Conservation (phyloP, 2,888 invertebrate species). For the Anthoptus insignis region DNA sequence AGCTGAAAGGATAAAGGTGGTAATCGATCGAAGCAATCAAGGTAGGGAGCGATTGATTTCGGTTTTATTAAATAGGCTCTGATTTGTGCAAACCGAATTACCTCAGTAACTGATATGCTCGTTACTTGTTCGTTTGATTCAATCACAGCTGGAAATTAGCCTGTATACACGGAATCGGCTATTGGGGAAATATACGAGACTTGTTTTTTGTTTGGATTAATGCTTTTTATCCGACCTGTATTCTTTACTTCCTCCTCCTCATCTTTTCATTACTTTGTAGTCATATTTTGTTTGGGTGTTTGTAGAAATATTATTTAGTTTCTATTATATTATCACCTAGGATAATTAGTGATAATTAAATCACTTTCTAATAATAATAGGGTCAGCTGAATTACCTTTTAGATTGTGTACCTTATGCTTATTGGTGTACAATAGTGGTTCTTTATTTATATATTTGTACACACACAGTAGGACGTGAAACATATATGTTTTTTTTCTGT, state of each 20-base stretch:
- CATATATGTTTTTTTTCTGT: no score
- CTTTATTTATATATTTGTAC: no score
- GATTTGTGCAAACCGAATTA: constrained; percentile 69
- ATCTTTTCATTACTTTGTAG: no score
- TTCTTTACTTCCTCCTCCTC: no score
- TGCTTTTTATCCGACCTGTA: not conserved
- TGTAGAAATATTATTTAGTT: no score
- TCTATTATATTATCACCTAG: no score
- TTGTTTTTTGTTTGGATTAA: not conserved
- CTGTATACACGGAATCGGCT: constrained; percentile 24
- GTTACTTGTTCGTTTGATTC: constrained; percentile 51
- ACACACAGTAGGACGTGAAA: no score
- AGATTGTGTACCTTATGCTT: no score
- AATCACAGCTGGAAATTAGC: constrained; percentile 34
- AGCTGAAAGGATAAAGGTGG: constrained; percentile 5
- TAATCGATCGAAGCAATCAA: constrained; percentile 17
- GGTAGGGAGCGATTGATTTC: constrained; percentile 42
- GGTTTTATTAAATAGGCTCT: constrained; percentile 61
- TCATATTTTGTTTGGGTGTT: not conserved
- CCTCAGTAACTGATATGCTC: constrained; percentile 61
- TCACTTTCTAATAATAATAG: no score
- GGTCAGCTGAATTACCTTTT: no score
- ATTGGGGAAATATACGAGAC: constrained; percentile 1
- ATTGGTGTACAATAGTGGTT: no score
- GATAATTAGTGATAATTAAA: no score